These are phyloP conservation scores for Apocrypta bakeri DNA, from an alignment of 1,140 invertebrate species.

Conservation along the genomic window DNA sequence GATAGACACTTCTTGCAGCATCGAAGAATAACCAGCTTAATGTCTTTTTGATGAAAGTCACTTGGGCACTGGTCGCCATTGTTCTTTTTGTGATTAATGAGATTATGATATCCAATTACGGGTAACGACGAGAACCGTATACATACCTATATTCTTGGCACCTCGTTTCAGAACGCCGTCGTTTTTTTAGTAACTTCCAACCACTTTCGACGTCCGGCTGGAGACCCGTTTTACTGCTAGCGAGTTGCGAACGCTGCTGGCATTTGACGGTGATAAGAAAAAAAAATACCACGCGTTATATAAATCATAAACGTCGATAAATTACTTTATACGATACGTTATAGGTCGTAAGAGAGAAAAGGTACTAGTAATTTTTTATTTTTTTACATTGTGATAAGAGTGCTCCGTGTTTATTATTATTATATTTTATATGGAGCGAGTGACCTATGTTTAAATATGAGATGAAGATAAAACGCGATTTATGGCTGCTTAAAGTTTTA, in stretches of 20 bases:
- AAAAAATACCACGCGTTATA: not conserved
- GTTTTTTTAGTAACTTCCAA: not conserved
- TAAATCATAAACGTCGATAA: constrained; percentile 23
- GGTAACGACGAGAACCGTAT: not conserved
- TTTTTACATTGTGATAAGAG: not conserved
- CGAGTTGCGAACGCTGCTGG: not conserved
- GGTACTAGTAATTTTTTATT: not conserved
- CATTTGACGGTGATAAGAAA: not conserved
- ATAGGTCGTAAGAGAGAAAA: not conserved
- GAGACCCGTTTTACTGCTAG: too few species aligned
- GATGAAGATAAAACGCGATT: too few species aligned
- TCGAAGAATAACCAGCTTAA: constrained; percentile 44
- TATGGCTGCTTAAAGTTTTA: too few species aligned
- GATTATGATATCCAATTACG: constrained; percentile 48
- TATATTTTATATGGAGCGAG: not conserved
- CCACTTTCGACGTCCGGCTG: not conserved
- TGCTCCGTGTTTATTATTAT: not conserved
- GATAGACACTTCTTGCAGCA: not conserved
- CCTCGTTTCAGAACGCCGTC: not conserved
- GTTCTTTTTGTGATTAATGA: constrained; percentile 40
- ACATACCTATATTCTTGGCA: not conserved
- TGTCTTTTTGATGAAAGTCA: constrained; percentile 44
- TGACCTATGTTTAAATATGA: not conserved
- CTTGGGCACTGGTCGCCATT: not conserved
- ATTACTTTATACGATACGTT: constrained; percentile 3